Conservation (phyloP, 2,797 vertebrate genomes). For the Ispidina picta region DNA sequence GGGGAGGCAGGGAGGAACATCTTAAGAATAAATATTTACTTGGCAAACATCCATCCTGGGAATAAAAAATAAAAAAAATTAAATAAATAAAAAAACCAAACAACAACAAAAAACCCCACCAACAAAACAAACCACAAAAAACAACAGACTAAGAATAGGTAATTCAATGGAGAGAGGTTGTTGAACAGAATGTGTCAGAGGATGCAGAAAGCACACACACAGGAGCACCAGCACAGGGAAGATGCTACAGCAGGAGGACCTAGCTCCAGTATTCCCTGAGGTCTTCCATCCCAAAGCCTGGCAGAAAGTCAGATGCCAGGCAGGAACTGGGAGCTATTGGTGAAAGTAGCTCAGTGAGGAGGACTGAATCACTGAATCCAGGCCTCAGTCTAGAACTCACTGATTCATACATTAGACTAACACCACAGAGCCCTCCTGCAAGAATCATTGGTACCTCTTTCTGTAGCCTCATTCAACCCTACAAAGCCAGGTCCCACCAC, state of each 20-base stretch:
- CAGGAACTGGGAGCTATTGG: background rate
- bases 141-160: background rate
- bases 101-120: no score
- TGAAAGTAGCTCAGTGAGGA: background rate
- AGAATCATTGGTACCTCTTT: background rate
- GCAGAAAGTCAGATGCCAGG: background rate
- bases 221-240: background rate
- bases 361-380: background rate
- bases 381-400: background rate
- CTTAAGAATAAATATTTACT: slow-evolving; percentile 22
- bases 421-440: background rate
- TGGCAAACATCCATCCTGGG: slow-evolving; percentile 34
- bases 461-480: background rate
- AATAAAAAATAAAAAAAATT: background rate
- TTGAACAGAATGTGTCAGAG: background rate
- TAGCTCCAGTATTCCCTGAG: background rate
- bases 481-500: background rate
- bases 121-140: no score
- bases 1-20: background rate
- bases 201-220: background rate
- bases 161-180: background rate
- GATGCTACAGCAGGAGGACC: background rate
- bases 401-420: background rate
- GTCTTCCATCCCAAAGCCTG: background rate
- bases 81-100: no score